A percentile compares a stretch with the other conserved stretches of the same genome.
phyloP scores from a whole-genome alignment of 2,888 invertebrate genomes.

The Drosophila algonquin region DNA sequence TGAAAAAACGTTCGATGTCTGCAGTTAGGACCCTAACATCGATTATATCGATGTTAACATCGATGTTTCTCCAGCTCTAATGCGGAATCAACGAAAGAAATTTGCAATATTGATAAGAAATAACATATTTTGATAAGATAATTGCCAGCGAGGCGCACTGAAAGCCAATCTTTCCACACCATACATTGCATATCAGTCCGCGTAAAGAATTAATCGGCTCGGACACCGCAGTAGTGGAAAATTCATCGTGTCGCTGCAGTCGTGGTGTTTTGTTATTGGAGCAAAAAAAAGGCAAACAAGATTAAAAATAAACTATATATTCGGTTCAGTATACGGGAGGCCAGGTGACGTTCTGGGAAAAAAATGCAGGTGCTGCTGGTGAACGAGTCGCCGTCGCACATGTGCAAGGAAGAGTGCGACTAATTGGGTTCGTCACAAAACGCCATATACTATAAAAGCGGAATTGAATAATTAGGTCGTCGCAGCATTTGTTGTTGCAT shows the following conservation, averaged over 20 bases:
- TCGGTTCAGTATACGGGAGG: constrained; percentile 10
- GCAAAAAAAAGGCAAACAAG: constrained; percentile 59
- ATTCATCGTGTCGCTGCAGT: constrained; percentile 49
- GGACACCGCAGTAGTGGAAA: background rate
- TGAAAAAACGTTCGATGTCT: too few species aligned
- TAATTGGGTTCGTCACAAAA: constrained; percentile 15
- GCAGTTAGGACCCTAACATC: too few species aligned
- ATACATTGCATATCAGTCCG: background rate
- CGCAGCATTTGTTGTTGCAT: constrained; percentile 9
- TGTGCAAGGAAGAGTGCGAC: constrained; percentile 49
- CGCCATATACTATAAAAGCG: background rate
- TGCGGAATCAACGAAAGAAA: background rate
- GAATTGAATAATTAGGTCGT: constrained; percentile 40
- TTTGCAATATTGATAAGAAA: background rate
- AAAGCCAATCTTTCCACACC: background rate
- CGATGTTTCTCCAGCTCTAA: too few species aligned
- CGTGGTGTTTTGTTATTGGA: constrained; percentile 77
- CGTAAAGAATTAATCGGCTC: background rate
- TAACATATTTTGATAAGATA: background rate
- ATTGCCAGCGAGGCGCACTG: constrained; percentile 5
- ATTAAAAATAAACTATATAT: constrained; percentile 66
- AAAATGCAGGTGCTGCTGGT: constrained; percentile 43
- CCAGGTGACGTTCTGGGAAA: constrained; percentile 1
- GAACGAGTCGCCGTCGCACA: constrained; percentile 33
- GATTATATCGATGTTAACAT: too few species aligned